Evolutionary conservation across 1,140 invertebrate genomes (phyloP).

Genomic region (Psilanteris sp.): DNA sequence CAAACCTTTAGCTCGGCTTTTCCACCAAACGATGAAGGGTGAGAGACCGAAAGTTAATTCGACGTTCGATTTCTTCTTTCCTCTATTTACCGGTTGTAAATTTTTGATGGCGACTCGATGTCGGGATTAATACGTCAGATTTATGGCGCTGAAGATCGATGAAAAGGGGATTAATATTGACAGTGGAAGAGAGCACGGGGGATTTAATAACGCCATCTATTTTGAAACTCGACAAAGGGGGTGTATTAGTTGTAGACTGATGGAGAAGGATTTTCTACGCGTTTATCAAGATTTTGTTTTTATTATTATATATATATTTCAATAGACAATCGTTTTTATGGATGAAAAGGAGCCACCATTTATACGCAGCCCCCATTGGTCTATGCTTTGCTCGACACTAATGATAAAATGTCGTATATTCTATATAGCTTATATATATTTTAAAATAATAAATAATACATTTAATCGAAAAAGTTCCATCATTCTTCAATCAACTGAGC

Average conservation of each 20-base stretch:
- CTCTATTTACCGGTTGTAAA: constrained; percentile 42
- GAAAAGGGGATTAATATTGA: constrained; percentile 44
- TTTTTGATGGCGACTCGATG: constrained; percentile 38
- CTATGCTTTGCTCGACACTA: too few species aligned
- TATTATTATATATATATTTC: neutral
- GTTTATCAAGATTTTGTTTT: constrained; percentile 9
- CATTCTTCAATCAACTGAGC: too few species aligned
- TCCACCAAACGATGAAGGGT: neutral
- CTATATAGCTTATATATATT: too few species aligned
- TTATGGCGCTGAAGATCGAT: constrained; percentile 40
- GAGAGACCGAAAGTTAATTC: neutral
- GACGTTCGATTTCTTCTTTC: constrained; percentile 19
- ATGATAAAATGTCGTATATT: too few species aligned
- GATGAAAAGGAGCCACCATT: too few species aligned
- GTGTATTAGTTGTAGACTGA: constrained; percentile 7
- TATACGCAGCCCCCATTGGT: too few species aligned
- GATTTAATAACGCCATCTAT: constrained; percentile 37
- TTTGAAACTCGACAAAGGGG: neutral
- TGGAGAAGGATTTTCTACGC: constrained; percentile 2
- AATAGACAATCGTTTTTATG: constrained; percentile 2
- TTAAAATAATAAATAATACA: too few species aligned
- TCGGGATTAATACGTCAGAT: constrained; percentile 51
- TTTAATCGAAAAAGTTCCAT: too few species aligned
- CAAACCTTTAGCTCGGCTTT: neutral
- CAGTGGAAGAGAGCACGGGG: neutral